phyloP scores from a whole-genome alignment of 92 coral and sea anemone genomes.

The Ricordea florida region DNA sequence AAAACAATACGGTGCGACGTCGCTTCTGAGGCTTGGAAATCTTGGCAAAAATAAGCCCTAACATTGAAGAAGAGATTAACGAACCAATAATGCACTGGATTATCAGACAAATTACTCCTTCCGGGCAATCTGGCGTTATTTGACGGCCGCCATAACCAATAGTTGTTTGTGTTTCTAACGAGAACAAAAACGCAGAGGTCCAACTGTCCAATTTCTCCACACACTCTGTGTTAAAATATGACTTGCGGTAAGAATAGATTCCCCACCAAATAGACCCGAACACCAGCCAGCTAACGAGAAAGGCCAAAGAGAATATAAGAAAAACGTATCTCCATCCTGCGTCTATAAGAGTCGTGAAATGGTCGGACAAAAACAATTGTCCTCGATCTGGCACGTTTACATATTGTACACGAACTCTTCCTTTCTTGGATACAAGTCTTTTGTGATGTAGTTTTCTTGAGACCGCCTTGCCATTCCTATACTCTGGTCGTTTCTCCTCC shows the following conservation, averaged over 20 bases:
- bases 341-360: slow-evolving; percentile 93
- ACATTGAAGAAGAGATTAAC: slow-evolving; percentile 65
- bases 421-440: slow-evolving; percentile 81
- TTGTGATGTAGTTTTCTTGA: slow-evolving; percentile 71
- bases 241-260: slow-evolving; percentile 62
- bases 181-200: slow-evolving; percentile 82
- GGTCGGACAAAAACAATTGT: slow-evolving; percentile 78
- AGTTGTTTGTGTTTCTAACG: slow-evolving; percentile 82
- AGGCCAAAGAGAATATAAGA: slow-evolving; percentile 71
- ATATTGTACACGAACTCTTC: slow-evolving; percentile 66
- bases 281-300: slow-evolving; percentile 81
- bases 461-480: slow-evolving; percentile 61
- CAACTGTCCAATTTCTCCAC: slow-evolving; percentile 85
- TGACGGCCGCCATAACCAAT: slow-evolving; percentile 81
- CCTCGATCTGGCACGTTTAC: slow-evolving; percentile 76
- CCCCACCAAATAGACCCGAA: slow-evolving; percentile 97
- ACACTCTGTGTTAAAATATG: slow-evolving; percentile 46
- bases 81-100: slow-evolving; percentile 77
- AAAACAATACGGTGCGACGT: slow-evolving; percentile 57
- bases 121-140: slow-evolving; percentile 81
- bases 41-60: slow-evolving; percentile 78
- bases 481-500: slow-evolving; percentile 52
- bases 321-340: slow-evolving; percentile 94
- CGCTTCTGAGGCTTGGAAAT: slow-evolving; percentile 72
- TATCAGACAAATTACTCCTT: slow-evolving; percentile 66